Conservation (phyloP, 2,888 invertebrate species). For the Chrysolina americana region DNA sequence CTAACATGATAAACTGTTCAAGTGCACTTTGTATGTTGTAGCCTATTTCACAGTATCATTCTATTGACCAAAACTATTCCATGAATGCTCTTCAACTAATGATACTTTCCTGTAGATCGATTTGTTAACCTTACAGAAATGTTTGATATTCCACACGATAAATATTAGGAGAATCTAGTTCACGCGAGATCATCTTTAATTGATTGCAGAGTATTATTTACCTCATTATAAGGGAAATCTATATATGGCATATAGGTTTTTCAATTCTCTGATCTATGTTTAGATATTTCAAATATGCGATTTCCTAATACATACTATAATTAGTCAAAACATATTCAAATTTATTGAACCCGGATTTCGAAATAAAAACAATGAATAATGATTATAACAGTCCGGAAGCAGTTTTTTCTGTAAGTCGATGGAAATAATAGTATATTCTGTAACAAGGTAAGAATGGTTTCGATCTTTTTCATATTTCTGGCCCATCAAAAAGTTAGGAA, state of each 20-base stretch:
- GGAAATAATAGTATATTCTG: too few relatives aligned
- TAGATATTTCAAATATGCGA: conserved; percentile 1
- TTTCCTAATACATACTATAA: not conserved
- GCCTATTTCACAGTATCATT: not conserved
- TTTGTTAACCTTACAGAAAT: conserved; percentile 4
- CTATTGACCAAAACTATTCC: conserved; percentile 6
- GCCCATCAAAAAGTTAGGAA: too few relatives aligned
- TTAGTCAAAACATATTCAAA: not conserved
- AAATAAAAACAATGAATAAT: not conserved
- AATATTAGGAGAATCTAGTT: conserved; percentile 17
- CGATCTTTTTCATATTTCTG: too few relatives aligned
- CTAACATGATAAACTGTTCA: not conserved
- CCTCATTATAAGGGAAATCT: conserved; percentile 15
- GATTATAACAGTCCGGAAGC: too few relatives aligned
- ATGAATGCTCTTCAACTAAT: not conserved
- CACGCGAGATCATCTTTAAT: conserved; percentile 17
- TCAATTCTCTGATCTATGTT: not conserved
- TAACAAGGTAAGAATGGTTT: too few relatives aligned
- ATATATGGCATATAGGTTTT: conserved; percentile 15
- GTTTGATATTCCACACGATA: conserved; percentile 2
- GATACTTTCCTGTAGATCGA: not conserved
- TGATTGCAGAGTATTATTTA: conserved; percentile 14
- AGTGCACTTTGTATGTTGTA: not conserved
- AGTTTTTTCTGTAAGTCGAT: too few relatives aligned
- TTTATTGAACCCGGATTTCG: not conserved